Evolutionary conservation across 2,797 vertebrate genomes (phyloP), one percentile per base, ranked within the genome.

Genomic region (Mus minutoides): DNA sequence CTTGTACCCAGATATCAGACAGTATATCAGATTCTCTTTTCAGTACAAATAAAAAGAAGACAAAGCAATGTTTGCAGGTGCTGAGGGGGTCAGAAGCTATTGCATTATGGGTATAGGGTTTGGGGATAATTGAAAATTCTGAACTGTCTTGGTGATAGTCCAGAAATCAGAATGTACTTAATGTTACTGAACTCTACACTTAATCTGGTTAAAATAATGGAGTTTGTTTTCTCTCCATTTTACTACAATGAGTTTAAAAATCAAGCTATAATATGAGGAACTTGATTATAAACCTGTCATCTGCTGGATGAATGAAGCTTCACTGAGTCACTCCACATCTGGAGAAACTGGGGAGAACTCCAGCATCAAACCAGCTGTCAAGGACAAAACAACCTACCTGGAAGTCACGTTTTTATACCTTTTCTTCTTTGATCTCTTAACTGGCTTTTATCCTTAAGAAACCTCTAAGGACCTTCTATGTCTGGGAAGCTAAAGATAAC

Each of bases 261-360:
- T 67, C 7, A 71, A 49, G 26, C n/a, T 85, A 10, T 22, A 96
- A 34, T 12, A 37, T 19, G 37, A 69, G 73, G 22, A n/a, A 79
- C 31, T 62, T 82, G 58, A 22, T 34, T 43, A 31, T 34, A 79
- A 93, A 49, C 46, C 52, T 80, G 22, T 84, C 78, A 71, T 80
- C 90, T 94, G 75, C 78, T 88, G 17, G 34, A 58, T 49, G 90
- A 62, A 92, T 60, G 69, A 91, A 46, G 10, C 85, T 49, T 95
- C 43, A 22, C 4, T 26, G 34, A 93, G 79, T 84, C 90, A 85
- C 91, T 97, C 88, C 46, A 37, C 11, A 82, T 79, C 31, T 62
- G 64, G 94, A 95, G 80, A 95, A 52, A 86, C 11, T 87, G 67
- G 29, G 82, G 77, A 77, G 54, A 49, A 76, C 90, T 96, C 17